Evolutionary conservation across 2,113 vertebrate species (phyloP), one percentile per base, ranked within the genome.

Genomic region (Pholis gunnellus): DNA sequence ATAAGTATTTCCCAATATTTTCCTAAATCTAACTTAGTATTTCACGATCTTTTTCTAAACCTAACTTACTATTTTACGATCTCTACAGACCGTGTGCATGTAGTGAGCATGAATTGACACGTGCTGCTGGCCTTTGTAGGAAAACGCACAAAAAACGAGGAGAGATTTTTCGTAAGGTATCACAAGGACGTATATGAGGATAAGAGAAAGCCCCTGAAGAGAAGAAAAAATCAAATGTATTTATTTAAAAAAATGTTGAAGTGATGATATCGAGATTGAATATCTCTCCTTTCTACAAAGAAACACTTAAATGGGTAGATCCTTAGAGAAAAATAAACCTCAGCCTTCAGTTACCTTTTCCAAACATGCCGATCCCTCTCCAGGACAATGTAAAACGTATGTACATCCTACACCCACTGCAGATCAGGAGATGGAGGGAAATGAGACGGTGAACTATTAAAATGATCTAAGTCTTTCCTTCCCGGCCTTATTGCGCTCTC

Each of bases 381-480:
- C 42, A 15, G 48, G 57, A 65, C 18, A 22, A 60, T 25, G 14
- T 72, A 44, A 56, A 63, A 56, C 7, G 44, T 29, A 50, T 75
- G 34, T 4, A 27, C 34, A 46, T 75, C 34, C 17, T n/a, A 34
- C 59, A 77, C 54, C 14, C 50, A 38, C 72, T 72, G 34, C 66
- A 82, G 57, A 67, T 40, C 64, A 27, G n/a, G 59, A 72, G 60
- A 29, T 8, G 60, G 31, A 34, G 36, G 42, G 6, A 79, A 74
- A 80, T 61, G 79, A 57, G 79, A 81, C 18, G 1, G 1, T 2
- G 66, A 46, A 69, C 84, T 69, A 42, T 84, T 81, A 68, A 57
- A 71, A 78, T 87, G 80, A 83, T 85, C 25, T 22, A 85, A 66
- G 42, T 50, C 81, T 54, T 56, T 29, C 44, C 11, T 70, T 50